These are phyloP conservation scores for Salmo trutta DNA, from an alignment of 2,797 vertebrate genomes.

Conservation along the genomic window DNA sequence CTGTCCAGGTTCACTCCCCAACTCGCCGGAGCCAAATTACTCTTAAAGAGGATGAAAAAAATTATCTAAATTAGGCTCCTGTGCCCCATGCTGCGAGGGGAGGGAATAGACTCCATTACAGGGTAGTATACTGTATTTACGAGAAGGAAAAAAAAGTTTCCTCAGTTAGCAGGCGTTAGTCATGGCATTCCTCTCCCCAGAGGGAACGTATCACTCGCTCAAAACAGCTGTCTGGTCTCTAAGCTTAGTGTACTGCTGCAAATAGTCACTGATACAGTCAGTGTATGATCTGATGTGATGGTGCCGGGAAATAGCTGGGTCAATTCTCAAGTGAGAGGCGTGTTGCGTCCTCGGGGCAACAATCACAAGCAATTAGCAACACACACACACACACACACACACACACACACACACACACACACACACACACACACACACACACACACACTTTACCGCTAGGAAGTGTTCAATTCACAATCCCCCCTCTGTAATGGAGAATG, in stretches of 20 bases:
- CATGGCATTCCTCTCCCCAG: slow-evolving; percentile 19
- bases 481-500: slow-evolving; percentile 47
- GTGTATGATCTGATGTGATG: background rate
- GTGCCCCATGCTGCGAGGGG: slow-evolving; percentile 51
- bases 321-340: slow-evolving; percentile 21
- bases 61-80: slow-evolving; percentile 51
- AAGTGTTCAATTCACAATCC: slow-evolving; percentile 37
- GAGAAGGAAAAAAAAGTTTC: slow-evolving; percentile 21
- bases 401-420: background rate
- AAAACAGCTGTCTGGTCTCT: slow-evolving; percentile 10
- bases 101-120: slow-evolving; percentile 37
- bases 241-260: slow-evolving; percentile 15
- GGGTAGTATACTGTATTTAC: slow-evolving; percentile 43
- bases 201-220: background rate
- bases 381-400: background rate
- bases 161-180: slow-evolving; percentile 35
- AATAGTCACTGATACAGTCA: background rate
- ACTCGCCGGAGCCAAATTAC: slow-evolving; percentile 42
- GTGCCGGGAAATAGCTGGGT: slow-evolving; percentile 20
- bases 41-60: slow-evolving; percentile 59
- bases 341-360: slow-evolving; percentile 40
- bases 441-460: slow-evolving; percentile 11
- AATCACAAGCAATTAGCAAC: slow-evolving; percentile 21
- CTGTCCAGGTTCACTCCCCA: slow-evolving; percentile 37
- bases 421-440: background rate